Evolutionary conservation across 2,888 invertebrate genomes (phyloP).

Genomic region (Microchrysa polita): DNA sequence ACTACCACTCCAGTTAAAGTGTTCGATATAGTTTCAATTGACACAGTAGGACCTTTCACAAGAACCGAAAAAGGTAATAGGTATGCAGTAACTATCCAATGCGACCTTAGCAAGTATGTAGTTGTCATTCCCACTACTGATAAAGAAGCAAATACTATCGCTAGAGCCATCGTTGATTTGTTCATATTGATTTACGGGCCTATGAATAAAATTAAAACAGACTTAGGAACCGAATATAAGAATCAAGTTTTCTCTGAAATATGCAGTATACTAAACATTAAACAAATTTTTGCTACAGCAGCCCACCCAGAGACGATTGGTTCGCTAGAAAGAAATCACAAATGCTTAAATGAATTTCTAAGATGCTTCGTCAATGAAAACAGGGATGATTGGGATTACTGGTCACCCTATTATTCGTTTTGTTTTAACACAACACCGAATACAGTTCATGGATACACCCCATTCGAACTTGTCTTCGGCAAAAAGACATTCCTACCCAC

Average conservation of each 20-base stretch:
- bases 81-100: conserved; percentile 51
- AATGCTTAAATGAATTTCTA: conserved; percentile 51
- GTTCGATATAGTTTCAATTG: conserved; percentile 50
- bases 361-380: conserved; percentile 44
- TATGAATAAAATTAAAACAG: conserved; percentile 48
- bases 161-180: conserved; percentile 51
- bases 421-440: conserved; percentile 46
- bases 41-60: conserved; percentile 50
- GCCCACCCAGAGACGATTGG: conserved; percentile 51
- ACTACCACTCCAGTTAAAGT: conserved; percentile 38
- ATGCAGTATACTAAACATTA: conserved; percentile 42
- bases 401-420: conserved; percentile 45
- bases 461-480: conserved; percentile 47
- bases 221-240: conserved; percentile 50
- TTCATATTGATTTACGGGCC: conserved; percentile 51
- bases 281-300: conserved; percentile 47
- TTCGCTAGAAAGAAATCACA: conserved; percentile 51
- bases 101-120: conserved; percentile 51
- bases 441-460: conserved; percentile 40
- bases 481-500: conserved; percentile 35
- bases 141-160: conserved; percentile 53
- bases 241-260: conserved; percentile 46
- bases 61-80: conserved; percentile 48
- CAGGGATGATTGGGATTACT: conserved; percentile 48
- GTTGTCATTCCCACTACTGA: conserved; percentile 50